These are phyloP conservation scores for Myotis daubentonii DNA, from an alignment of 2,797 vertebrate species.

Conservation along the genomic window DNA sequence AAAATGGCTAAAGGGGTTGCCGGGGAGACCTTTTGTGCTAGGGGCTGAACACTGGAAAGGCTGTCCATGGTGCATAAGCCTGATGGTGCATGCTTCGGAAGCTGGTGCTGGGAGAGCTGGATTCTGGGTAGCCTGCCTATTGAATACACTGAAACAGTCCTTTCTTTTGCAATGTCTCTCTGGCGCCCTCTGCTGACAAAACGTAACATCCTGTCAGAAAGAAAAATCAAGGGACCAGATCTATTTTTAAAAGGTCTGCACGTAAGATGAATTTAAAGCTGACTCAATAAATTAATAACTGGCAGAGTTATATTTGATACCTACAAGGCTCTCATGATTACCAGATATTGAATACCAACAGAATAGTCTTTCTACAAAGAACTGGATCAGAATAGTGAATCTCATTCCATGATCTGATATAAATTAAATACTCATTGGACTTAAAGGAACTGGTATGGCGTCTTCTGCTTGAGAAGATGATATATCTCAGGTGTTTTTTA, in stretches of 20 bases:
- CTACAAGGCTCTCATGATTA: background rate
- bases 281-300: background rate
- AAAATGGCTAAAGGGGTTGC: background rate
- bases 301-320: background rate
- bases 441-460: background rate
- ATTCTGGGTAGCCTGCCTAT: background rate
- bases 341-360: background rate
- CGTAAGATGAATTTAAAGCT: background rate
- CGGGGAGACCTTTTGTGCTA: background rate
- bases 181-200: constrained; percentile 3
- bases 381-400: background rate
- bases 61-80: background rate
- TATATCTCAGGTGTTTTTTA: background rate
- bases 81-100: background rate
- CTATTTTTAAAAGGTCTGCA: background rate
- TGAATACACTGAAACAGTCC: background rate
- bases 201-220: background rate
- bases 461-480: background rate
- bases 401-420: background rate
- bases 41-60: background rate
- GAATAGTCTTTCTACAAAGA: background rate
- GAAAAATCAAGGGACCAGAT: background rate
- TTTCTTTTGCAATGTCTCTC: background rate
- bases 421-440: background rate
- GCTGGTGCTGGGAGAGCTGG: background rate